A percentile compares a stretch with the other conserved stretches of the same genome.
These are phyloP conservation scores for Nasonia longicornis DNA, from an alignment of 1,140 invertebrate genomes.

Conservation along the genomic window DNA sequence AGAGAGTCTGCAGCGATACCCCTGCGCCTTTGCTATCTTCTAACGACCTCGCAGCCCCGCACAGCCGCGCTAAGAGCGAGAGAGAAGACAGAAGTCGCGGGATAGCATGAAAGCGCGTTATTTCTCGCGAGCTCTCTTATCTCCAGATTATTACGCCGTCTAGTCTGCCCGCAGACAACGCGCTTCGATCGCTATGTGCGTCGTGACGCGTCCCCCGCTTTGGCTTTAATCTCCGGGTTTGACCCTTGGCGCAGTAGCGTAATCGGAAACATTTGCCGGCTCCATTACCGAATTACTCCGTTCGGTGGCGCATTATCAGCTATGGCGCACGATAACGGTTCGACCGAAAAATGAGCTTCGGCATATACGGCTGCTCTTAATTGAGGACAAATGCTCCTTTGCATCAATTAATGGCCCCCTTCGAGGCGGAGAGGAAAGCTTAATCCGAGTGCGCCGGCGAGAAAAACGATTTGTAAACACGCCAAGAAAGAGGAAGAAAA, in stretches of 20 bases:
- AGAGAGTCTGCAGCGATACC: background rate
- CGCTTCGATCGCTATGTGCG: background rate
- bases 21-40: background rate
- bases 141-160: background rate
- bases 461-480: background rate
- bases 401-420: background rate
- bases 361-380: background rate
- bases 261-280: background rate
- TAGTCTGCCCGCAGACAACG: too few relatives aligned
- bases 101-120: background rate
- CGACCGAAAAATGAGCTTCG: background rate
- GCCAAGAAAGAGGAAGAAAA: background rate
- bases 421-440: background rate
- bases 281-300: background rate
- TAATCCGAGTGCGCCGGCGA: background rate
- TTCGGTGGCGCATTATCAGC: too few relatives aligned
- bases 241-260: background rate
- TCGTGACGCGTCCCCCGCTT: background rate
- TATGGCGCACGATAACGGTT: background rate
- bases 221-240: background rate
- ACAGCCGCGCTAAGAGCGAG: background rate
- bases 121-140: conserved; percentile 12
- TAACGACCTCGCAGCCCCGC: background rate
- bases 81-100: background rate
- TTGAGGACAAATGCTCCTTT: background rate